These are phyloP conservation scores for Hololepta plana DNA, from an alignment of 2,888 invertebrate species.

Conservation along the genomic window DNA sequence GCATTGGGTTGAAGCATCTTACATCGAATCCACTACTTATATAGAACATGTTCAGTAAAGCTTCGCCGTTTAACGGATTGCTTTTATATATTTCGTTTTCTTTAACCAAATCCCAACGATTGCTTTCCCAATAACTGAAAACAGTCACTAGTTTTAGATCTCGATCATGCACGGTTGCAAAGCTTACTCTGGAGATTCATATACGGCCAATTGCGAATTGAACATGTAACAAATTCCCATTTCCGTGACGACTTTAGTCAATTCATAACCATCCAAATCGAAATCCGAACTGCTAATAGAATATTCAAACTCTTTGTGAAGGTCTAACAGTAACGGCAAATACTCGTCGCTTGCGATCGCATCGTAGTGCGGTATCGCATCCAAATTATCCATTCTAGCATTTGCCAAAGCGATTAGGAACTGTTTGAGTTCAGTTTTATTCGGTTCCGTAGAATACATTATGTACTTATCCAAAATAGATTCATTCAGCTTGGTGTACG, in stretches of 20 bases:
- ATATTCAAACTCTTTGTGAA: constrained; percentile 33
- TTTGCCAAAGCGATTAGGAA: constrained; percentile 39
- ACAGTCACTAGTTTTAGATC: background rate
- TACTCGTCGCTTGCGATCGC: constrained; percentile 36
- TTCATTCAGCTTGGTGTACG: constrained; percentile 34
- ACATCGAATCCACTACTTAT: constrained; percentile 48
- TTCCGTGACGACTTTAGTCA: constrained; percentile 46
- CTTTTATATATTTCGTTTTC: constrained; percentile 34
- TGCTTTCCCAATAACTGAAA: constrained; percentile 36
- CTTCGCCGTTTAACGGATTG: constrained; percentile 55
- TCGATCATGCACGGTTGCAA: too few species aligned
- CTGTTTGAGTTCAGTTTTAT: constrained; percentile 32
- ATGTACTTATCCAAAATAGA: constrained; percentile 34
- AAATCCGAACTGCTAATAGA: constrained; percentile 23
- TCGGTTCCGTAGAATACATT: constrained; percentile 17
- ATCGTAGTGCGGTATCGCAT: constrained; percentile 29
- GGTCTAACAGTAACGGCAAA: constrained; percentile 34
- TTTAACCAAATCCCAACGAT: constrained; percentile 34
- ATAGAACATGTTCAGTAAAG: constrained; percentile 54
- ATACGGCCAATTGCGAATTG: constrained; percentile 43
- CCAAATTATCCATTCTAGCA: constrained; percentile 40
- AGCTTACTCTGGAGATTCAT: constrained; percentile 37
- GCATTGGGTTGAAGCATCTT: constrained; percentile 15
- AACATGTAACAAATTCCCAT: constrained; percentile 52
- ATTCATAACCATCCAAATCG: constrained; percentile 14